Evolutionary conservation across 2,113 vertebrate species (phyloP), one percentile per base, ranked within the genome.

Genomic region (Andinoacara biseriatus): DNA sequence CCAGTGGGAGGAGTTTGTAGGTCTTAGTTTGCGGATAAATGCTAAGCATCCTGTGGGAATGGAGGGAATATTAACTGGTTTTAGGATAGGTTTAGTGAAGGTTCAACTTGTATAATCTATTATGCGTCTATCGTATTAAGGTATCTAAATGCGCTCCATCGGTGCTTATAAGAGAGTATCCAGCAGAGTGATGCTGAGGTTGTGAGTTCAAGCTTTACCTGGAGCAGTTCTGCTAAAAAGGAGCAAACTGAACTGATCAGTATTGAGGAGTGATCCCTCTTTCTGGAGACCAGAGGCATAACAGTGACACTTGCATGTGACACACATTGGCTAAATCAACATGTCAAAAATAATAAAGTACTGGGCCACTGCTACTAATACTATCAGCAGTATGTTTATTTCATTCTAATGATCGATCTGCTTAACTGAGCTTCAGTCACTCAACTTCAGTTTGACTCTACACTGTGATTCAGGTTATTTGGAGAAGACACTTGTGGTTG

Each of bases 161-260:
- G 79, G 85, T 24, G 80, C 79, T 85, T 87, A 58, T 87, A 89
- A 54, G 76, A 60, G 83, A 74, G 84, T 85, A 61, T 1, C 58
- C 54, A 3, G 82, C 63, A 13, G 77, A 87, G 80, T 1, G 17
- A 87, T 88, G 82, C 65, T 8, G 69, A 79, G 81, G 74, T 85
- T 88, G 88, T 85, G 86, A 87, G 72, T 90, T 87, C n/a, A 2
- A 90, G 58, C 82, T 80, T 63, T 83, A 87, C 82, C 77, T 90
- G 84, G 77, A 82, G 82, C 78, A 54, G 40, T 43, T 43, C 11
- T 13, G 11, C 13, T 14, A 43, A 43, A 14, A 49, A 29, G 40
- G 22, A 69, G 63, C 40, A 69, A 69, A 69, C 63, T 49, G 63
- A 69, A 49, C 8, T 5, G 49, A 11, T 67, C 14, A 46, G 13